These are phyloP conservation scores for Gymnodraco acuticeps DNA, from an alignment of 2,797 vertebrate genomes.

Conservation along the genomic window DNA sequence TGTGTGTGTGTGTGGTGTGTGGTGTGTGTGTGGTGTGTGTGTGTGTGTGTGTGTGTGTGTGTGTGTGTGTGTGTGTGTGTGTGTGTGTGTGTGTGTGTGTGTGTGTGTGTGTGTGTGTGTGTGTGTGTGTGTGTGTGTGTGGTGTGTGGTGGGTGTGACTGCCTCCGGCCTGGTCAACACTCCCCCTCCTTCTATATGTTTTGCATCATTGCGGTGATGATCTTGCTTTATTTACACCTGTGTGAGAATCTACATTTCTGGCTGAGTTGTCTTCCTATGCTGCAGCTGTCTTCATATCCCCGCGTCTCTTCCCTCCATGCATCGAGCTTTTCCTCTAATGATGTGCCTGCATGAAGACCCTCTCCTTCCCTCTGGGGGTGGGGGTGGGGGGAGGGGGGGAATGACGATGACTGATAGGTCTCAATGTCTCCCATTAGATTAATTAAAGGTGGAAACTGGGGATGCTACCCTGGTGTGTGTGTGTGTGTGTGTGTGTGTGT, in stretches of 20 bases:
- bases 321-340: conserved; percentile 50
- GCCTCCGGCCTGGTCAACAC: conserved; percentile 33
- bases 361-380: conserved; percentile 29
- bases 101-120: too few relatives aligned
- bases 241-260: conserved; percentile 32
- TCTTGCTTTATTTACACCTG: conserved; percentile 35
- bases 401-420: conserved; percentile 48
- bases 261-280: conserved; percentile 32
- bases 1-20: too few relatives aligned
- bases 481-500: background rate
- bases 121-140: too few relatives aligned
- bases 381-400: background rate
- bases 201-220: conserved; percentile 24
- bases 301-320: conserved; percentile 2
- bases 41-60: too few relatives aligned
- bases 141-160: too few relatives aligned
- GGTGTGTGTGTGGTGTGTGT: too few relatives aligned
- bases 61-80: too few relatives aligned
- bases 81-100: too few relatives aligned
- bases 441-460: conserved; percentile 62
- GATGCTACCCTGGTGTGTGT: conserved; percentile 20
- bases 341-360: conserved; percentile 49
- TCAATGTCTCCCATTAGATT: conserved; percentile 65
- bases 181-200: conserved; percentile 9
- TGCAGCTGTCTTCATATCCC: conserved; percentile 34